Evolutionary conservation across 2,888 invertebrate genomes (phyloP), one percentile per base, ranked within the genome.

Genomic region (Drosophila fulvimacula): DNA sequence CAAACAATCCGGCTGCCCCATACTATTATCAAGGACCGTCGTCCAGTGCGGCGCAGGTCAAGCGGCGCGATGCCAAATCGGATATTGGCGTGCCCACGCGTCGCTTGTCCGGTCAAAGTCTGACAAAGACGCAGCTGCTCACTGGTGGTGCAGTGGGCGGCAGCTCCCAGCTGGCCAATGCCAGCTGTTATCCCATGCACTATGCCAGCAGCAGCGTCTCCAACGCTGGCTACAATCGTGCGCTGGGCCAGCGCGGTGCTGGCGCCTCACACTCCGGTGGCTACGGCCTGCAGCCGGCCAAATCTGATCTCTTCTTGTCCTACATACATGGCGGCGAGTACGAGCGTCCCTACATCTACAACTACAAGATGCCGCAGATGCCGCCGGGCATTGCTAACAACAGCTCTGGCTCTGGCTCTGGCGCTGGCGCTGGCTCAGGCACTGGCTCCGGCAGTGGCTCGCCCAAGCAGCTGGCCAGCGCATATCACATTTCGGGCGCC

Each of bases 21-120:
- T 91, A 91, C 57, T 91, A 91, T 62, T 91, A 91, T 61, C 90
- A 90, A 42, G 91, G 91, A 6, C 90, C 91, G 5, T 81, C 88
- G 17, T 63, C 83, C 17, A 70, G 72, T 19, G 60, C 61, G 27
- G 69, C 85, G 24, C 82, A 90, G 57, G 78, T 83, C 4, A 91
- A 91, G 68, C 81, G 87, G 53, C 89, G 92, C 52, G 92, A 93
- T 68, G 92, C 92, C 66, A 93, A 93, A 73, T 93, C 93, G 24
- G 93, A 93, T 72, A 92, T 93, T 59, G 93, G 93, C 46, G 91
- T 91, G 58, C 92, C 93, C 27, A 91, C 91, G 17, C 89, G 92
- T 1, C 90, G 91, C n/a, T 64, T 89, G 19, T 87, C 89, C 39
- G 91, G 90, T 6, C 83, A 86, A 49, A 89, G 87, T 55, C 66